phyloP scores from a whole-genome alignment of 2,797 vertebrate species.

The Lepidocolaptes lacrymiger region DNA sequence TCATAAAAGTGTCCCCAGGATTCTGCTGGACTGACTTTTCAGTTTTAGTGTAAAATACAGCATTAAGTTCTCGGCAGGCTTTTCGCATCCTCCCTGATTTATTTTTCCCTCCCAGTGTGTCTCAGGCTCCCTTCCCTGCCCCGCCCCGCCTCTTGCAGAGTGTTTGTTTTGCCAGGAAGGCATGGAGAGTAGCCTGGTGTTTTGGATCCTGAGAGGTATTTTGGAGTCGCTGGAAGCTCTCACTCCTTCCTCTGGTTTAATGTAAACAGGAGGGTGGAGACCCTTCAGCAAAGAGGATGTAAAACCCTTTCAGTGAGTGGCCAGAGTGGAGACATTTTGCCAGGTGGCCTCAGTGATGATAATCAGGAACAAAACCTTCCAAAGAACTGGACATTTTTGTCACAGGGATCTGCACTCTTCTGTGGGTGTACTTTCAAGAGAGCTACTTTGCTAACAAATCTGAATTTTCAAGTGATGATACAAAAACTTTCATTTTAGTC shows the following conservation, averaged over 20 bases:
- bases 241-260: neutral
- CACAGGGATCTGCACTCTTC: neutral
- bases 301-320: neutral
- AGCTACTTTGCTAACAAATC: neutral
- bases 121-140: neutral
- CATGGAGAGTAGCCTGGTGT: slow-evolving; percentile 17
- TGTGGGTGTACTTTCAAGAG: neutral
- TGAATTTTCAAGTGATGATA: neutral
- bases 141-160: neutral
- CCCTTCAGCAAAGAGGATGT: neutral
- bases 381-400: neutral
- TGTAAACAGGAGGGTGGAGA: slow-evolving; percentile 54
- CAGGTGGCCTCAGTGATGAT: neutral
- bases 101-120: neutral
- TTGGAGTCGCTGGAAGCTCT: slow-evolving; percentile 34
- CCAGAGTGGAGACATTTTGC: neutral
- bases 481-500: neutral
- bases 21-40: neutral
- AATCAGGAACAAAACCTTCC: neutral
- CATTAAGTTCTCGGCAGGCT: neutral
- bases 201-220: slow-evolving; percentile 37
- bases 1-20: neutral
- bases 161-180: slow-evolving; percentile 30
- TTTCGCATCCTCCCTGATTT: neutral
- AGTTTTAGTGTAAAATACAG: neutral